phyloP scores from a whole-genome alignment of 2,888 invertebrate species.

The Lissocephala sabroskyi region DNA sequence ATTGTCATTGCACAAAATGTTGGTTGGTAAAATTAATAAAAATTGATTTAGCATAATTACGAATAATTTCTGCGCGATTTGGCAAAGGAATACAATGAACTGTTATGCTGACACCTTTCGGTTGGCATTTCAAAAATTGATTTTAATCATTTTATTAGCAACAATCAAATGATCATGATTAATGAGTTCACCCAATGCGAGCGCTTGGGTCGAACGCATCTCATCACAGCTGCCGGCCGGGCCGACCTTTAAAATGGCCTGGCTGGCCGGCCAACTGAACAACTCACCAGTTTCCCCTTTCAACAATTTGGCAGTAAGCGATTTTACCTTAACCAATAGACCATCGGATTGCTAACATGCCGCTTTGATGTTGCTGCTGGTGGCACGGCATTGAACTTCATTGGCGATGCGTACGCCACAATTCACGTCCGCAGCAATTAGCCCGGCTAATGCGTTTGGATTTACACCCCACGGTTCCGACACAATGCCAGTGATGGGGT shows the following conservation, averaged over 20 bases:
- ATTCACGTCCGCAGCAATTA: slow-evolving; percentile 16
- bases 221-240: too few relatives aligned
- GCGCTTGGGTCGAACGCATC: neutral
- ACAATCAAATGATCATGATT: slow-evolving; percentile 29
- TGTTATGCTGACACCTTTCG: neutral
- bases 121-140: slow-evolving; percentile 1
- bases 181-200: slow-evolving; percentile 5
- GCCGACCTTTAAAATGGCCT: neutral
- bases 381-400: slow-evolving; percentile 47
- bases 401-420: too few relatives aligned
- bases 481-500: too few relatives aligned
- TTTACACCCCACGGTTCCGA: too few relatives aligned
- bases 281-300: slow-evolving; percentile 25
- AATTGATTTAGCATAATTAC: too few relatives aligned
- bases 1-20: too few relatives aligned
- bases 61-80: slow-evolving; percentile 9
- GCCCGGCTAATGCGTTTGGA: slow-evolving; percentile 23
- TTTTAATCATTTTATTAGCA: slow-evolving; percentile 10
- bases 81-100: slow-evolving; percentile 9
- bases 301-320: slow-evolving; percentile 24
- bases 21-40: too few relatives aligned
- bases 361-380: neutral
- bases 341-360: slow-evolving; percentile 22
- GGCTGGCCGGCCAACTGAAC: neutral
- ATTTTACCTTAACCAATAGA: slow-evolving; percentile 21